These are phyloP conservation scores for Laterallus jamaicensis DNA, from an alignment of 2,113 vertebrate species.

Conservation along the genomic window DNA sequence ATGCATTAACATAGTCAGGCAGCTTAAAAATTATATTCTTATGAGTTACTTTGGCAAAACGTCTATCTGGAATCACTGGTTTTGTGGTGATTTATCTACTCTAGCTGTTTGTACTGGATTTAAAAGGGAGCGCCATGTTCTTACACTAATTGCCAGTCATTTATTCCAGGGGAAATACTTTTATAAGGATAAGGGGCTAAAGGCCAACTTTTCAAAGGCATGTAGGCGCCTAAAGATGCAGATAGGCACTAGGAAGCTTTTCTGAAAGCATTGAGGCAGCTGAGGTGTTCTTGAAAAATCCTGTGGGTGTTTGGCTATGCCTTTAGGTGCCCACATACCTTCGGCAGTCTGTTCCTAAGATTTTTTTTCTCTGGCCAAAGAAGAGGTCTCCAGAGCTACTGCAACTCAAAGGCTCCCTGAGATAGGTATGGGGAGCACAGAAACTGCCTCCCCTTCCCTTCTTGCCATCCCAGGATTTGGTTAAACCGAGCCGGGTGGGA, in stretches of 20 bases:
- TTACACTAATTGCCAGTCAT: slow-evolving; percentile 29
- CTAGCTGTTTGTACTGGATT: slow-evolving; percentile 37
- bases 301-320: neutral
- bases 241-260: neutral
- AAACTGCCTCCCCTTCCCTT: neutral
- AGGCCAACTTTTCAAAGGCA: slow-evolving; percentile 33
- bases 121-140: slow-evolving; percentile 26
- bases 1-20: neutral
- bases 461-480: neutral
- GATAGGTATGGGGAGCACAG: fast-evolving
- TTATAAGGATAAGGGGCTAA: slow-evolving; percentile 32
- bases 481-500: neutral
- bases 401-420: neutral
- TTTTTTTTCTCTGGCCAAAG: neutral
- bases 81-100: slow-evolving; percentile 24
- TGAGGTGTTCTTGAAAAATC: neutral
- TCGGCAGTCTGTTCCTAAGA: neutral
- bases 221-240: neutral
- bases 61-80: neutral
- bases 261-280: neutral
- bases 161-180: slow-evolving; percentile 35
- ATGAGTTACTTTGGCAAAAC: slow-evolving; percentile 13
- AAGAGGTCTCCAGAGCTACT: neutral
- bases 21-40: slow-evolving; percentile 31
- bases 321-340: neutral